phyloP scores from a whole-genome alignment of 1,140 invertebrate species.

The Scylla paramamosain region DNA sequence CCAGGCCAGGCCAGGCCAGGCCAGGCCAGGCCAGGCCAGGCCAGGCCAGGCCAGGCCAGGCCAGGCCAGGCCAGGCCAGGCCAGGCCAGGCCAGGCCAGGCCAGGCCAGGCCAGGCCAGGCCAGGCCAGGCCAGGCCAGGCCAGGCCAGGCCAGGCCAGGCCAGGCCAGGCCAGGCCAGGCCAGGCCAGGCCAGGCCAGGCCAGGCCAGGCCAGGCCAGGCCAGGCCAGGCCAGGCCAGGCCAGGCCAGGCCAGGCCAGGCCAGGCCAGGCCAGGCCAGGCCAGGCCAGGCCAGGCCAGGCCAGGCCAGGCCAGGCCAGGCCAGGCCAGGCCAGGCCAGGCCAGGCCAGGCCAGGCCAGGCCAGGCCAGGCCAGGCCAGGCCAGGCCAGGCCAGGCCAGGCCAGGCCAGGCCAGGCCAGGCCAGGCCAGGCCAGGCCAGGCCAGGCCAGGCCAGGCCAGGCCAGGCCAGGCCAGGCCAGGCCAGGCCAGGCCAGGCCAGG shows the following conservation, averaged over 20 bases:
- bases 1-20: slow-evolving; percentile 39
- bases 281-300: slow-evolving; percentile 37
- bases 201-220: slow-evolving; percentile 48
- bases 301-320: slow-evolving; percentile 52
- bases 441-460: slow-evolving; percentile 58
- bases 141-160: slow-evolving; percentile 45
- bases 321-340: slow-evolving; percentile 59
- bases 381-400: slow-evolving; percentile 57
- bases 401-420: slow-evolving; percentile 50
- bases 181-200: slow-evolving; percentile 47
- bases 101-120: slow-evolving; percentile 30
- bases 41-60: slow-evolving; percentile 18
- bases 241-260: slow-evolving; percentile 41
- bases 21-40: slow-evolving; percentile 40
- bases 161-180: slow-evolving; percentile 54
- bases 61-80: slow-evolving; percentile 34
- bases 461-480: slow-evolving; percentile 59
- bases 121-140: slow-evolving; percentile 29
- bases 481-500: slow-evolving; percentile 57
- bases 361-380: slow-evolving; percentile 54
- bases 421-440: slow-evolving; percentile 57
- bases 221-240: slow-evolving; percentile 53
- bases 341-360: slow-evolving; percentile 59
- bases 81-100: slow-evolving; percentile 34
- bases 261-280: slow-evolving; percentile 54